Conservation (phyloP, 1,140 invertebrate genomes). For the Laupala kohalensis region DNA sequence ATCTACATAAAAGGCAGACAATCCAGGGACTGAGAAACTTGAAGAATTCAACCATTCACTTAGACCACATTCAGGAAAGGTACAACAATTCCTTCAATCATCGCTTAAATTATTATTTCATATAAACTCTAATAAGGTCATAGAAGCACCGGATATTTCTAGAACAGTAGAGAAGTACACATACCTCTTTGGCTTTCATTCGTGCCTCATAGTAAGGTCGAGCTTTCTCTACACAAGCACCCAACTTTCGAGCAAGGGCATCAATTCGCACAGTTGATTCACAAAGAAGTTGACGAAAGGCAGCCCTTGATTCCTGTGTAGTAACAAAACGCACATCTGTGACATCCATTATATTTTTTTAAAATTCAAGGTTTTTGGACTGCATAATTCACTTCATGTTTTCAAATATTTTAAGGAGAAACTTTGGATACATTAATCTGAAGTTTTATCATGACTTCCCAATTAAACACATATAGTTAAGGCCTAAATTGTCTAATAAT, state of each 20-base stretch:
- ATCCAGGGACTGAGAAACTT: neutral
- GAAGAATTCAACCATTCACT: neutral
- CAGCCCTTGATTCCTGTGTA: conserved; percentile 62
- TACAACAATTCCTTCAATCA: neutral
- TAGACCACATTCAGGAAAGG: neutral
- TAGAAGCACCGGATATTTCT: neutral
- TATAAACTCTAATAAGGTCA: too few species aligned
- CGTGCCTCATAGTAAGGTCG: conserved; percentile 76
- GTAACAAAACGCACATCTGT: too few species aligned
- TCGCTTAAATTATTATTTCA: too few species aligned
- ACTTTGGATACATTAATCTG: too few species aligned
- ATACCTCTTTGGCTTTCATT: conserved; percentile 55
- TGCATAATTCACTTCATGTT: too few species aligned
- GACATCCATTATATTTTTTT: too few species aligned
- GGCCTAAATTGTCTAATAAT: too few species aligned
- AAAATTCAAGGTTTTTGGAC: too few species aligned
- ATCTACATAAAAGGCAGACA: neutral
- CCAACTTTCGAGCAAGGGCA: conserved; percentile 56
- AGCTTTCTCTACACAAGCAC: conserved; percentile 66
- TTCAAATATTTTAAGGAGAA: too few species aligned
- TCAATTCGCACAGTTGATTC: conserved; percentile 66
- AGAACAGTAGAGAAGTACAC: neutral
- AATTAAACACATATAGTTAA: too few species aligned
- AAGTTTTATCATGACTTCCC: too few species aligned
- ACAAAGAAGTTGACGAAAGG: conserved; percentile 61